Conservation (phyloP, 1,140 invertebrate genomes). For the Trissolcus basalis region DNA sequence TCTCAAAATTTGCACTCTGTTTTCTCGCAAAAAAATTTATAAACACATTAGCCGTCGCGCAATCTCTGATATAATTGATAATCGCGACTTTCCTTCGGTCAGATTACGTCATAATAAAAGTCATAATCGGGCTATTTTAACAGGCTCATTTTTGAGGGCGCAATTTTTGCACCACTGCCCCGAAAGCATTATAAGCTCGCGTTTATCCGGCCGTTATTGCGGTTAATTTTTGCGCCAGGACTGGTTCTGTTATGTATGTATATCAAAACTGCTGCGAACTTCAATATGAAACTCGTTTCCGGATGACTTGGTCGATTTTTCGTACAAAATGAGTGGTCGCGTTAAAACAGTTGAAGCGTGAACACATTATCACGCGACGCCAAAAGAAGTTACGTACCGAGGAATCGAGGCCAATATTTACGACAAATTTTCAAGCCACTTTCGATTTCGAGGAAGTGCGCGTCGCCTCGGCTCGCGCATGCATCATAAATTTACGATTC, state of each 20-base stretch:
- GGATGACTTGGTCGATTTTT: conserved; percentile 48
- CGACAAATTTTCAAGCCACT: conserved; percentile 2
- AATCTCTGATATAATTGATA: conserved; percentile 28
- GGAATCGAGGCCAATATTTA: no score
- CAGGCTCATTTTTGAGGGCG: no score
- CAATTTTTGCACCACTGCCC: no score
- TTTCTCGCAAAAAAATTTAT: conserved; percentile 25
- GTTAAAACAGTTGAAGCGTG: conserved; percentile 34
- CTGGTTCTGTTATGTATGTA: conserved; percentile 36
- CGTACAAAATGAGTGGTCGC: conserved; percentile 30
- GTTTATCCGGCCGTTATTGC: no score
- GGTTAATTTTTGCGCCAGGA: no score
- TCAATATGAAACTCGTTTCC: conserved; percentile 45
- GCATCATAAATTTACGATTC: conserved; percentile 36
- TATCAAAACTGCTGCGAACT: conserved; percentile 8
- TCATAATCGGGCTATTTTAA: conserved; percentile 2
- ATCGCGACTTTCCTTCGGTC: conserved; percentile 14
- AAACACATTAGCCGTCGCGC: conserved; percentile 9
- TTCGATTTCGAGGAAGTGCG: conserved; percentile 35
- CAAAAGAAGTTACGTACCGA: conserved; percentile 15
- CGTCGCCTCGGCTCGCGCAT: background rate
- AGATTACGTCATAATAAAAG: conserved; percentile 10
- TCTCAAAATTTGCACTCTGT: conserved; percentile 18
- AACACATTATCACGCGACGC: conserved; percentile 27
- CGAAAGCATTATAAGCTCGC: no score